phyloP scores from a whole-genome alignment of 2,113 vertebrate species.

The Zapus hudsonius region DNA sequence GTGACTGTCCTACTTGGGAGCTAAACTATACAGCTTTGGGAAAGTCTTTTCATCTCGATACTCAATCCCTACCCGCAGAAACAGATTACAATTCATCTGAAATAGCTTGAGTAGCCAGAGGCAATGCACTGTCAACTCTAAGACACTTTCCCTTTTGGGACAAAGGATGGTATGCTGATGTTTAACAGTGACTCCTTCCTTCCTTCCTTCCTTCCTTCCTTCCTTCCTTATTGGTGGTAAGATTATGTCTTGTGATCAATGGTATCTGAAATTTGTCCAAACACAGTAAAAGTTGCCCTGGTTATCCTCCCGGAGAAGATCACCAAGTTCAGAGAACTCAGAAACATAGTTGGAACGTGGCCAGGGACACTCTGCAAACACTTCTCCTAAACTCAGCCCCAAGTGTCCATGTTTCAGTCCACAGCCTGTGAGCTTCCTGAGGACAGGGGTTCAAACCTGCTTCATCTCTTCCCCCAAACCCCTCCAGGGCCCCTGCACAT shows the following conservation, averaged over 20 bases:
- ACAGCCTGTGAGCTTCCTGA: constrained; percentile 27
- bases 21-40: neutral
- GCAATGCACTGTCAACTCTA: neutral
- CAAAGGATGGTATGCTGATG: neutral
- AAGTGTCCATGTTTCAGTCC: too few relatives aligned
- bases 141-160: neutral
- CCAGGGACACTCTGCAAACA: constrained; percentile 13
- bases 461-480: neutral
- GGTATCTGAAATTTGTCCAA: constrained; percentile 19
- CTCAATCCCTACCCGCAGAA: neutral
- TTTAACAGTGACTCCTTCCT: neutral
- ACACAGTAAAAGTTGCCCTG: neutral
- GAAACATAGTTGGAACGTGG: neutral
- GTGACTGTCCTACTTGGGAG: neutral
- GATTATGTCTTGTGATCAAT: neutral
- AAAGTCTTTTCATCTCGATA: neutral
- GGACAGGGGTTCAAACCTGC: neutral
- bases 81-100: neutral
- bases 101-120: neutral
- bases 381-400: neutral
- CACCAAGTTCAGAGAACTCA: constrained; percentile 29
- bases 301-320: neutral
- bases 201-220: neutral
- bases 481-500: neutral
- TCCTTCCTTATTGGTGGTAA: neutral